Conservation (phyloP, 2,888 invertebrate genomes). For the Myopa testacea region DNA sequence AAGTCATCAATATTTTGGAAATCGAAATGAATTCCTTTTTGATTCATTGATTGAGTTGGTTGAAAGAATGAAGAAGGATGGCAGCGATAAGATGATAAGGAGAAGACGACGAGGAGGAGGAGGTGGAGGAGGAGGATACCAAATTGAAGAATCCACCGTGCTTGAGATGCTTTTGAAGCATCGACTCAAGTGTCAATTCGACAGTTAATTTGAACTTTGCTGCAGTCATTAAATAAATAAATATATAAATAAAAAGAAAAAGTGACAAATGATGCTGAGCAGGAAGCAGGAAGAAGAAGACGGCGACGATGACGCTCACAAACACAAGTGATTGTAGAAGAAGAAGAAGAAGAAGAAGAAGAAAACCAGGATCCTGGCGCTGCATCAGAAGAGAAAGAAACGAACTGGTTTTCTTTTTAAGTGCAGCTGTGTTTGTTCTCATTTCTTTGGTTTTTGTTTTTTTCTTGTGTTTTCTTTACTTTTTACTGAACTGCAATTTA, state of each 20-base stretch:
- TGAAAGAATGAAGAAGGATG: background rate
- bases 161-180: constrained; percentile 21
- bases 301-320: background rate
- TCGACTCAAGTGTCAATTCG: constrained; percentile 36
- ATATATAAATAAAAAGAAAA: background rate
- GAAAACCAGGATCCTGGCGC: too few relatives aligned
- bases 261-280: constrained; percentile 22
- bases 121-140: background rate
- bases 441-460: background rate
- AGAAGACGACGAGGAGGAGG: background rate
- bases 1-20: background rate
- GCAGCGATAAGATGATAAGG: background rate
- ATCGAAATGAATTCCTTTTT: background rate
- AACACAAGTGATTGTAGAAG: constrained; percentile 9
- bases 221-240: constrained; percentile 21
- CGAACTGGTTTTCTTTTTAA: background rate
- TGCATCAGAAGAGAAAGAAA: too few relatives aligned
- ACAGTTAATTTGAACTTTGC: constrained; percentile 37
- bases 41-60: background rate
- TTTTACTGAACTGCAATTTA: background rate
- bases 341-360: constrained; percentile 15
- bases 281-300: background rate
- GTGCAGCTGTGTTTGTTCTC: constrained; percentile 17
- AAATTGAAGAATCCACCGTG: too few relatives aligned
- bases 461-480: background rate